A percentile compares a stretch with the other conserved stretches of the same genome.
Conservation (phyloP, 2,888 invertebrate species). For the Teinopalpus imperialis region DNA sequence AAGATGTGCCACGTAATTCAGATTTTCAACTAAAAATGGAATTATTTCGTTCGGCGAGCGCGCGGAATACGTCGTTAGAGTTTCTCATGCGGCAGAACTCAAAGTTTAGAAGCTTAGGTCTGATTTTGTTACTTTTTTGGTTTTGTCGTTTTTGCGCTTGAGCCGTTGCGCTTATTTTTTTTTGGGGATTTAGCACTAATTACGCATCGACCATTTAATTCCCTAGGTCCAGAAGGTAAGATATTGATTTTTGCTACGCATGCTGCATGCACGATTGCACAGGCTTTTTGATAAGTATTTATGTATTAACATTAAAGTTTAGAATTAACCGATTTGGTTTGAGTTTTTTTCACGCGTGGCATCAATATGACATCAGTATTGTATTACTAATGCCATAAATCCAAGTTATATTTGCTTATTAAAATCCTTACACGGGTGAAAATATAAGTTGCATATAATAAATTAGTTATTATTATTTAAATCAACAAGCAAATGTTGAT, state of each 20-base stretch:
- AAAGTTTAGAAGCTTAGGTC: conserved; percentile 79
- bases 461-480: too few species aligned
- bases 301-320: not conserved
- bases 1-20: conserved; percentile 65
- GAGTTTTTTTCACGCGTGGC: too few species aligned
- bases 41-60: conserved; percentile 74
- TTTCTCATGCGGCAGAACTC: conserved; percentile 76
- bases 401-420: too few species aligned
- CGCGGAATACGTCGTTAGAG: conserved; percentile 74
- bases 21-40: conserved; percentile 77
- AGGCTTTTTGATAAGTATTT: conserved; percentile 18
- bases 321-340: not conserved
- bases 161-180: conserved; percentile 43
- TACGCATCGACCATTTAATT: conserved; percentile 22
- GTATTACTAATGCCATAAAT: too few species aligned
- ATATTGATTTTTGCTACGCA: conserved; percentile 30
- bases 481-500: too few species aligned
- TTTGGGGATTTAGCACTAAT: conserved; percentile 39
- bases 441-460: too few species aligned
- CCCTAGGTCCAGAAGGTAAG: conserved; percentile 35
- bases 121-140: conserved; percentile 61
- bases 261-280: conserved; percentile 31
- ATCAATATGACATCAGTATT: too few species aligned
- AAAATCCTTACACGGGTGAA: too few species aligned
- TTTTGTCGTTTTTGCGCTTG: conserved; percentile 41